phyloP scores from a whole-genome alignment of 64 coral and sea anemone genomes.

The Platygyra sinensis region DNA sequence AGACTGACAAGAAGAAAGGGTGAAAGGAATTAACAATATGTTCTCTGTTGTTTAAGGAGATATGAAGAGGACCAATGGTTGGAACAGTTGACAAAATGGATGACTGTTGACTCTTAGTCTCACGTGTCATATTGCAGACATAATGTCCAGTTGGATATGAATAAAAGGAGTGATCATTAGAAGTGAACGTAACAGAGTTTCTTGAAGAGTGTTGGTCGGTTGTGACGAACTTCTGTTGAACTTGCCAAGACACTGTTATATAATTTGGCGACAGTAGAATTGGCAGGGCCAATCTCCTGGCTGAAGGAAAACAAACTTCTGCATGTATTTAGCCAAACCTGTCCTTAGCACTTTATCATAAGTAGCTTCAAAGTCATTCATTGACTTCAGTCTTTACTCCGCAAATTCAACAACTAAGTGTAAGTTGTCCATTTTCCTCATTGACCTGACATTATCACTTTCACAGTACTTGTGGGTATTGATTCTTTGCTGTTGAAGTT shows the following conservation, averaged over 20 bases:
- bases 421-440: constrained; percentile 69
- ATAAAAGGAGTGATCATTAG: not conserved
- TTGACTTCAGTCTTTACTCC: constrained; percentile 53
- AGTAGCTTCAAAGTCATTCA: constrained; percentile 57
- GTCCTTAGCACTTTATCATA: constrained; percentile 43
- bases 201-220: not conserved
- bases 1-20: not conserved
- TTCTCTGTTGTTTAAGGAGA: constrained; percentile 51
- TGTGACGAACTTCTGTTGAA: not conserved
- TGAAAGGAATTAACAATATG: constrained; percentile 40
- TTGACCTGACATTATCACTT: constrained; percentile 30
- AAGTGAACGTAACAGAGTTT: not conserved
- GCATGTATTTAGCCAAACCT: constrained; percentile 33
- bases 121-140: not conserved
- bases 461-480: constrained; percentile 57
- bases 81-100: constrained; percentile 20
- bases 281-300: constrained; percentile 70
- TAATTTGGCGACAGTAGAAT: constrained; percentile 47
- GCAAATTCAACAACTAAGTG: constrained; percentile 55
- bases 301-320: constrained; percentile 53
- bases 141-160: not conserved
- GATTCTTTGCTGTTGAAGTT: constrained; percentile 60
- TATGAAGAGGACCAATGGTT: constrained; percentile 51
- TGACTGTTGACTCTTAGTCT: not conserved
- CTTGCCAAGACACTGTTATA: constrained; percentile 13